Evolutionary conservation across 1,140 invertebrate genomes (phyloP), one percentile per base, ranked within the genome.

Genomic region (Scaptomyza hsui): DNA sequence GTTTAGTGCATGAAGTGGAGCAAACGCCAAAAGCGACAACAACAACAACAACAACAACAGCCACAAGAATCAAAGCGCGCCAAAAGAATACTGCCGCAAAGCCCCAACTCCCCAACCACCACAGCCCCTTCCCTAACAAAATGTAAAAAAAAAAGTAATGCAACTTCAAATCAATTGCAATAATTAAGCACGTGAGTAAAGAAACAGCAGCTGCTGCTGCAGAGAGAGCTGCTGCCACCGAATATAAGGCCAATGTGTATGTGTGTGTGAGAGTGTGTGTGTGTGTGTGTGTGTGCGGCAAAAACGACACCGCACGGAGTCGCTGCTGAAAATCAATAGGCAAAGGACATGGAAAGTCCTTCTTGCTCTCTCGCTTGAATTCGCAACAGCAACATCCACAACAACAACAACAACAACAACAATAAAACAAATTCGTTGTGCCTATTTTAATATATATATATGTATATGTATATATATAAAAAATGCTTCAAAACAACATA

Each of bases 371-470:
- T 42, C 47, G 29, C 41, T 48, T 16, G 35, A 19, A 67, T 44
- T 37, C 57, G 44, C 51, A 61, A 6, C 48, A 10, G 52, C 26
- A 60, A 52, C 62, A 63, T 53, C 45, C 48, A 9, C 24, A 49
- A 51, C 37, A 57, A 49, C 5, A 44, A 48, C 37, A 69, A 32
- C 49, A 69, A n/a, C 26, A 49, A 16, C 65, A 61, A 29, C 48
- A 18, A 44, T 4, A 32, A 9, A 1, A 12, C 35, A 35, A 24
- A 37, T 52, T 52, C 15, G 9, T 65, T 72, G 65, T 35, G 72
- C 72, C 80, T 85, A 86, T 83, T 83, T 85, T 62, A 75, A 68
- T 41, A 64, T n/a, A 37, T 37, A 37, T 9, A 29, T 9, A 10
- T 9, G 6, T 21, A 21, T 21, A 4, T 21, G 19, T 21, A 29